Conservation (phyloP, 2,797 vertebrate genomes). For the Scolopax bukidnonensis region DNA sequence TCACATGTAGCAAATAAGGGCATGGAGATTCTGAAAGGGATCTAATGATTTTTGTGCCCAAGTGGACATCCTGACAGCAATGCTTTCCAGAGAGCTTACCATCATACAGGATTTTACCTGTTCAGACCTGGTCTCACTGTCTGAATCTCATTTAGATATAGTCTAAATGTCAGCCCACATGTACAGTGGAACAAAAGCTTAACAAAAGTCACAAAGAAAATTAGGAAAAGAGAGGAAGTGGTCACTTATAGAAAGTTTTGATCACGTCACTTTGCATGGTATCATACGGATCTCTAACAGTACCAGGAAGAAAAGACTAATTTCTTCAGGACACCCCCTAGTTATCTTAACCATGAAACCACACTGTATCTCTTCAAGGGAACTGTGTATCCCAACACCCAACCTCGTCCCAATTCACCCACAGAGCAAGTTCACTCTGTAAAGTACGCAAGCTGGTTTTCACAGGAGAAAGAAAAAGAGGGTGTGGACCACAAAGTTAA, state of each 20-base stretch:
- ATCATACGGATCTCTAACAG: background rate
- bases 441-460: background rate
- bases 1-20: background rate
- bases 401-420: background rate
- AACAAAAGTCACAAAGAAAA: background rate
- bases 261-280: background rate
- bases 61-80: background rate
- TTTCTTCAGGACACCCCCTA: background rate
- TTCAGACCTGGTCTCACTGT: background rate
- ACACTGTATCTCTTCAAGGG: background rate
- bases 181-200: background rate
- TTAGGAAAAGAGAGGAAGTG: background rate
- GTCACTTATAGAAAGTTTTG: background rate
- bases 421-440: background rate
- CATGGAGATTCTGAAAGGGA: background rate
- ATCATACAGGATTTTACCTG: background rate
- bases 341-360: background rate
- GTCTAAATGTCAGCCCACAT: background rate
- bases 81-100: background rate
- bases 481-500: background rate
- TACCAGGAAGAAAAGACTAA: background rate
- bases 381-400: background rate
- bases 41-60: background rate
- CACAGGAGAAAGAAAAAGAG: background rate
- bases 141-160: background rate